Conservation (phyloP, 2,888 invertebrate genomes). For the Adelognathus sp. region DNA sequence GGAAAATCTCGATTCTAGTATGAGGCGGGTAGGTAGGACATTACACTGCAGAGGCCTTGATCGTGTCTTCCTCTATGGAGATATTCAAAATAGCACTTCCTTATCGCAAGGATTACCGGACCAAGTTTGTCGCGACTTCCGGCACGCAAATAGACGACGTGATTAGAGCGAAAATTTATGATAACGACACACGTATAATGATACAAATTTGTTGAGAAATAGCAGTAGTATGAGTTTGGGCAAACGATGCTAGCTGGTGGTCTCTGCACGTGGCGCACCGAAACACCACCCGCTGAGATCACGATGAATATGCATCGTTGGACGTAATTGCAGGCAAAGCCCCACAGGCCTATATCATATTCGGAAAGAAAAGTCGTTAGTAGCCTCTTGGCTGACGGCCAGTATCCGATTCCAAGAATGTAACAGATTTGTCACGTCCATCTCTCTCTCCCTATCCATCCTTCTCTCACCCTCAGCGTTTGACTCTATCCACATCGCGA, state of each 20-base stretch:
- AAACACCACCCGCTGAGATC: neutral
- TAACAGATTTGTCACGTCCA: slow-evolving; percentile 77
- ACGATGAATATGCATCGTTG: slow-evolving; percentile 16
- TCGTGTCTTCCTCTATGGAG: too few species aligned
- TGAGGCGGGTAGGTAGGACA: too few species aligned
- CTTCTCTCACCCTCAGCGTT: neutral
- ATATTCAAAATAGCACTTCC: too few species aligned
- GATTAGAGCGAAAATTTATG: neutral
- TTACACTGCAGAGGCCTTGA: too few species aligned
- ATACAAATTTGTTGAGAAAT: neutral
- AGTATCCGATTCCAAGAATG: slow-evolving; percentile 77
- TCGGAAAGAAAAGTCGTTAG: slow-evolving; percentile 76
- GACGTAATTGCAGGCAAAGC: slow-evolving; percentile 36
- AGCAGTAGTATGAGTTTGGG: neutral
- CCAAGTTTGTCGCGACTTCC: neutral
- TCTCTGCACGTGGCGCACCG: neutral
- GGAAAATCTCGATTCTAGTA: too few species aligned
- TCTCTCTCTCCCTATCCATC: slow-evolving; percentile 13
- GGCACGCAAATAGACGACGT: neutral
- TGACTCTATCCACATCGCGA: too few species aligned
- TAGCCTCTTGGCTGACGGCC: slow-evolving; percentile 73
- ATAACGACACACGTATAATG: neutral
- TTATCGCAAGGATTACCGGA: neutral
- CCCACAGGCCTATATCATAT: slow-evolving; percentile 67
- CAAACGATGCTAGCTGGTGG: neutral